A percentile compares a stretch with the other conserved stretches of the same genome.
phyloP scores from a whole-genome alignment of 2,888 invertebrate species.

The Syrphus vitripennis region DNA sequence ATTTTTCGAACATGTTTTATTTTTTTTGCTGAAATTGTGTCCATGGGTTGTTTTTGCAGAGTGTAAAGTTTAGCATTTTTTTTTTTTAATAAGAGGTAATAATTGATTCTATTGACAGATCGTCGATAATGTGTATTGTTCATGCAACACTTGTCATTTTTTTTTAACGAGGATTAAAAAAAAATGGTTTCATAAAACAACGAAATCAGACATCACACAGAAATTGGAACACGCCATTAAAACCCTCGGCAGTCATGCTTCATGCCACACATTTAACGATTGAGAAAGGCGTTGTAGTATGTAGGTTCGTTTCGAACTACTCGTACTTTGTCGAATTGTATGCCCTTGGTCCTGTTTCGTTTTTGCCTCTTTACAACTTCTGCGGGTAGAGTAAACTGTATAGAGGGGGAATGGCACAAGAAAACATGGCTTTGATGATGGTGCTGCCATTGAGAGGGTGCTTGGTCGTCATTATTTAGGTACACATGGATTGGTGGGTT shows the following conservation, averaged over 20 bases:
- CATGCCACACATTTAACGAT: slow-evolving; percentile 27
- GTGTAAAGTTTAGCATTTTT: too few species aligned
- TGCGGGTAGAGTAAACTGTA: too few species aligned
- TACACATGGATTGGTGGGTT: slow-evolving; percentile 12
- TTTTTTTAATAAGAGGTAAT: background rate
- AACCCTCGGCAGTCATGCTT: background rate
- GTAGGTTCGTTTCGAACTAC: too few species aligned
- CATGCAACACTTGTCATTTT: background rate
- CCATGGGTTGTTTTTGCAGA: background rate
- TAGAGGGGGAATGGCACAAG: slow-evolving; percentile 2
- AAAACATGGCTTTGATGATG: background rate
- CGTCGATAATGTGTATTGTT: background rate
- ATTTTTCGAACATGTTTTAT: background rate
- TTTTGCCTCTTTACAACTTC: slow-evolving; percentile 16
- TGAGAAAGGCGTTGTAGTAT: background rate
- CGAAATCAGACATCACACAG: background rate
- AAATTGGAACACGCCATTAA: background rate
- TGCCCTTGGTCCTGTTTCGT: slow-evolving; percentile 45
- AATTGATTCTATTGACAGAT: background rate
- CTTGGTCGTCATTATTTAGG: slow-evolving; percentile 2
- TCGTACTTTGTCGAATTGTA: slow-evolving; percentile 1
- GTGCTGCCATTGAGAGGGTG: slow-evolving; percentile 6
- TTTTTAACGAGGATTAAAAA: background rate
- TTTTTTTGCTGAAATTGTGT: background rate
- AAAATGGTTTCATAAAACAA: background rate